phyloP scores from a whole-genome alignment of 2,113 vertebrate species.

The Actenoides lindsayi region DNA sequence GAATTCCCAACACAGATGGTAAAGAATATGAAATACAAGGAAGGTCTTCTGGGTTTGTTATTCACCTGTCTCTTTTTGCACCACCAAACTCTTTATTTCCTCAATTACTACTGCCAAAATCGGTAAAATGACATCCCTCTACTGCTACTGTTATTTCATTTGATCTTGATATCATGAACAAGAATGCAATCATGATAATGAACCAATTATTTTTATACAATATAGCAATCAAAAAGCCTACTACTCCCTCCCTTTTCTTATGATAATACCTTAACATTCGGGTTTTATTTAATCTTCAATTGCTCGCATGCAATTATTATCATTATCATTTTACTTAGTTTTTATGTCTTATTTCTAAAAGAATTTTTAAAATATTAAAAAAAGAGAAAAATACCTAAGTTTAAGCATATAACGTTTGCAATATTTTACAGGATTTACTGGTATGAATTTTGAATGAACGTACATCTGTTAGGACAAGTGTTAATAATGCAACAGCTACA shows the following conservation, averaged over 20 bases:
- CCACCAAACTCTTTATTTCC: background rate
- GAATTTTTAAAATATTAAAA: background rate
- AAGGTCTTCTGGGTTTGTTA: background rate
- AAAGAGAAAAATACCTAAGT: background rate
- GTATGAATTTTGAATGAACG: background rate
- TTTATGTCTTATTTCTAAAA: constrained; percentile 10
- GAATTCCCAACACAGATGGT: background rate
- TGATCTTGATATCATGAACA: constrained; percentile 27
- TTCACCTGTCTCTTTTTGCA: background rate
- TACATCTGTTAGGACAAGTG: background rate
- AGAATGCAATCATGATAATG: constrained; percentile 23
- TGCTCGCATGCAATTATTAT: background rate
- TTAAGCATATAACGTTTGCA: background rate
- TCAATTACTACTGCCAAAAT: background rate
- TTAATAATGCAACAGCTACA: background rate
- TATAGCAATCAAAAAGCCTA: background rate
- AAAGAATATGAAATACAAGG: background rate
- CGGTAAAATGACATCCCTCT: background rate
- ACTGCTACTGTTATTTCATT: background rate
- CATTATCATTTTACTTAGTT: background rate
- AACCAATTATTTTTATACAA: constrained; percentile 34
- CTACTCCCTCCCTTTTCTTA: background rate
- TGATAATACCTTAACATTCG: constrained; percentile 1
- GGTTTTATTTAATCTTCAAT: background rate
- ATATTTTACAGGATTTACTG: background rate